phyloP scores from a whole-genome alignment of 2,888 invertebrate genomes.

The Oscheius sp. region DNA sequence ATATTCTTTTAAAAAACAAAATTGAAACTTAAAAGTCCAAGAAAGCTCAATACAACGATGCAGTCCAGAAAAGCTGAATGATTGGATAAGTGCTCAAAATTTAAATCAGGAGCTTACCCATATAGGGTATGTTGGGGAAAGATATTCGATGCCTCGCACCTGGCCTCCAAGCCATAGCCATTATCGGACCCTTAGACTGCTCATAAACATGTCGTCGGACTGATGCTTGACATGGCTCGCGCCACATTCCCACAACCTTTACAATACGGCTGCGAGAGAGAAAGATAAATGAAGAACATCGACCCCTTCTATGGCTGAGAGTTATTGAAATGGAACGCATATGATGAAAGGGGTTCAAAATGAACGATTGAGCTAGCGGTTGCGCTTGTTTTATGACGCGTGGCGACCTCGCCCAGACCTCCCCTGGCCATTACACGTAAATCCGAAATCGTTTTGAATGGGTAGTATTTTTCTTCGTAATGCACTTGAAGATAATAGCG shows the following conservation, averaged over 20 bases:
- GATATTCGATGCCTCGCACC: constrained; percentile 36
- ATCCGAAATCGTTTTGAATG: background rate
- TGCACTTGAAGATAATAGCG: too few species aligned
- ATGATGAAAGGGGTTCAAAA: constrained; percentile 3
- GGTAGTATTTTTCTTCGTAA: background rate
- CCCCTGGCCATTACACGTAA: constrained; percentile 19
- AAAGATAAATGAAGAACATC: background rate
- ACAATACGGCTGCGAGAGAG: constrained; percentile 8
- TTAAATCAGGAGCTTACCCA: background rate
- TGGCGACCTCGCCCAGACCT: constrained; percentile 30
- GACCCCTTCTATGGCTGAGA: background rate
- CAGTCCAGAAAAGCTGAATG: too few species aligned
- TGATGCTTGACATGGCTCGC: constrained; percentile 15
- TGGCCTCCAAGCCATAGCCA: constrained; percentile 20
- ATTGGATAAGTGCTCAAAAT: too few species aligned
- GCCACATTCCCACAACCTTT: constrained; percentile 16
- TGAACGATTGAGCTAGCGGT: constrained; percentile 21
- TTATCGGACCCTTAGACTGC: constrained; percentile 32
- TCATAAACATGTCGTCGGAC: constrained; percentile 31
- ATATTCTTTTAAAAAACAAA: too few species aligned
- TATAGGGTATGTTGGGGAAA: constrained; percentile 13
- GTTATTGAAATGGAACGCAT: constrained; percentile 16
- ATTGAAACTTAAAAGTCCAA: too few species aligned
- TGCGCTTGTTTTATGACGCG: constrained; percentile 35
- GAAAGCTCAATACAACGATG: too few species aligned